These are phyloP conservation scores for Nymphalis polychloros DNA, from an alignment of 2,888 invertebrate genomes.

Conservation along the genomic window DNA sequence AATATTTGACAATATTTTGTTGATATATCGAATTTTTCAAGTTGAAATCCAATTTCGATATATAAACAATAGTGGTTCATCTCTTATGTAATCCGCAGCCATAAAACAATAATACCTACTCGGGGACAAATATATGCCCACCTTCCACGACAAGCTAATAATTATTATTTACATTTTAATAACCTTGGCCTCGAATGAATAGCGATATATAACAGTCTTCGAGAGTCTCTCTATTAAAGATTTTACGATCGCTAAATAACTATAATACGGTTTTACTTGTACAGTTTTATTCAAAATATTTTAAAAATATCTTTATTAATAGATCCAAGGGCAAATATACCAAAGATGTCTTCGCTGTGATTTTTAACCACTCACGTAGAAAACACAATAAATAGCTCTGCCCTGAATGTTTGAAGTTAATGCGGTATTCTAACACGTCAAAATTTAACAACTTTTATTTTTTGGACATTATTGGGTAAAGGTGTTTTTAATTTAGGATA, in stretches of 20 bases:
- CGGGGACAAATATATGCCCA: background rate
- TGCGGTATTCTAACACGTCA: too few relatives aligned
- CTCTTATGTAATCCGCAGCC: background rate
- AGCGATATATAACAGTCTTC: background rate
- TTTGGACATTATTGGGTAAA: too few relatives aligned
- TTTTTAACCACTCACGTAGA: background rate
- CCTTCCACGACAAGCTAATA: background rate
- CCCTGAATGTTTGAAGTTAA: background rate
- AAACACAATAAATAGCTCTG: background rate
- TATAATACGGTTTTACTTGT: background rate
- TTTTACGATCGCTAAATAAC: background rate
- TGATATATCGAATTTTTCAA: too few relatives aligned
- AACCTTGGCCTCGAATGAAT: slow-evolving; percentile 7
- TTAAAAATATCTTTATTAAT: background rate
- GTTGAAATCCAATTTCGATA: background rate
- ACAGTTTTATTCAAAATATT: background rate
- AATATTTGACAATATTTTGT: too few relatives aligned
- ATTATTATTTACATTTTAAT: slow-evolving; percentile 4
- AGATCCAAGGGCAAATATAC: slow-evolving; percentile 1
- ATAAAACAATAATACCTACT: slow-evolving; percentile 1
- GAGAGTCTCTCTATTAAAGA: background rate
- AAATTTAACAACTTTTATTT: too few relatives aligned
- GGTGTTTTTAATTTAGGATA: too few relatives aligned
- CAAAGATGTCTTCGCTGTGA: background rate
- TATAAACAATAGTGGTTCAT: background rate